Evolutionary conservation across 1,140 invertebrate species (phyloP).

Genomic region (Leptoteleia sp.): DNA sequence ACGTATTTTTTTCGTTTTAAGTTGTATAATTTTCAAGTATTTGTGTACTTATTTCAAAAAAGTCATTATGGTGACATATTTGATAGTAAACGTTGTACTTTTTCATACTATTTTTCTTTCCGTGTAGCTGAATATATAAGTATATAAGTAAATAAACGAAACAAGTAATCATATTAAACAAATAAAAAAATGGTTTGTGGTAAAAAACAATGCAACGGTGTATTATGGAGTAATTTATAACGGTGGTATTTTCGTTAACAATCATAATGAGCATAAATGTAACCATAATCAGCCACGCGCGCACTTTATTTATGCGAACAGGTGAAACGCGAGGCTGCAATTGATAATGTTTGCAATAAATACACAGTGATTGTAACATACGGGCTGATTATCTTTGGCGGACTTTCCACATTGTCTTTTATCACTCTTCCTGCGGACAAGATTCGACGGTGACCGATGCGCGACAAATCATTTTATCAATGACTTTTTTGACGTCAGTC

Average conservation of each 20-base stretch:
- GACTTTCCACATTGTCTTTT: slow-evolving; percentile 77
- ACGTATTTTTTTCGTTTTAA: no score
- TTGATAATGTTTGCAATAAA: slow-evolving; percentile 78
- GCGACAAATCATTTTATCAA: slow-evolving; percentile 45
- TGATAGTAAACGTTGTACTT: no score
- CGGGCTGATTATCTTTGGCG: slow-evolving; percentile 77
- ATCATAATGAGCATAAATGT: slow-evolving; percentile 21
- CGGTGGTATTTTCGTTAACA: background rate
- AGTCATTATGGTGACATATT: no score
- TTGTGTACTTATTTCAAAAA: no score
- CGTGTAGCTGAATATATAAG: no score
- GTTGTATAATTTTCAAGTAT: no score
- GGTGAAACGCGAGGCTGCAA: slow-evolving; percentile 73
- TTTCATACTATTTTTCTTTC: no score
- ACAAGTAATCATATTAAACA: no score
- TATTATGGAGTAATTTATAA: no score
- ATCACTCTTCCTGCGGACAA: slow-evolving; percentile 61
- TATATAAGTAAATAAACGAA: no score
- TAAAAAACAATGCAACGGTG: no score
- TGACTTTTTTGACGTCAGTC: slow-evolving; percentile 24
- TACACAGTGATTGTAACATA: slow-evolving; percentile 78
- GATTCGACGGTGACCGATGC: slow-evolving; percentile 55
- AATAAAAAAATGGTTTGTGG: no score
- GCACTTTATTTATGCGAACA: slow-evolving; percentile 70
- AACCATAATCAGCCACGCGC: slow-evolving; percentile 42